A percentile compares a stretch with the other conserved stretches of the same genome.
Conservation (phyloP, 2,888 invertebrate genomes). For the Volucella inanis region DNA sequence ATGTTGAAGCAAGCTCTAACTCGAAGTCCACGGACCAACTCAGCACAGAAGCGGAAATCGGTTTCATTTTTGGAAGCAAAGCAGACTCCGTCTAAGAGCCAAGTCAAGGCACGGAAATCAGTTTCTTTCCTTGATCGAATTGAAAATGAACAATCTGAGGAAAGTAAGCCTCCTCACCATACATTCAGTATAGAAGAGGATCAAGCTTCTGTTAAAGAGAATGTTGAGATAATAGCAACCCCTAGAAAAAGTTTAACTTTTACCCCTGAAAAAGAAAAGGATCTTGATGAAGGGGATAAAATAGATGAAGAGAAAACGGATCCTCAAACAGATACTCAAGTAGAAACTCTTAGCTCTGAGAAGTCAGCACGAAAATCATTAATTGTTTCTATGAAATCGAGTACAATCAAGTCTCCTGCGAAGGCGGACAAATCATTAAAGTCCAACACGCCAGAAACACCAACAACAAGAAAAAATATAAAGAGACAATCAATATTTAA, state of each 20-base stretch:
- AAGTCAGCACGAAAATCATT: too few relatives aligned
- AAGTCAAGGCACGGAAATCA: constrained; percentile 24
- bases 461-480: background rate
- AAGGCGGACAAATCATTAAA: background rate
- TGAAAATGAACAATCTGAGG: constrained; percentile 5
- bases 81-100: constrained; percentile 1
- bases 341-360: background rate
- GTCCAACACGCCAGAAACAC: constrained; percentile 1
- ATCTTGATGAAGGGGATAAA: background rate
- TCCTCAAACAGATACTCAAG: background rate
- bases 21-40: constrained; percentile 18
- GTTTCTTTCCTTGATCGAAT: constrained; percentile 42
- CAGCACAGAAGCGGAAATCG: constrained; percentile 4
- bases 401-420: background rate
- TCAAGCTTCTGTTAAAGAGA: background rate
- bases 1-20: constrained; percentile 62
- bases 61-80: constrained; percentile 9
- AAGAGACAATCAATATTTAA: constrained; percentile 2
- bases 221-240: background rate
- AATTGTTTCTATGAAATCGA: background rate
- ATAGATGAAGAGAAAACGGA: background rate
- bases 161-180: background rate
- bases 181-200: constrained; percentile 51
- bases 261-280: constrained; percentile 49
- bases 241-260: constrained; percentile 30